phyloP scores from a whole-genome alignment of 2,888 invertebrate species.

The Hydropsyche betteni region DNA sequence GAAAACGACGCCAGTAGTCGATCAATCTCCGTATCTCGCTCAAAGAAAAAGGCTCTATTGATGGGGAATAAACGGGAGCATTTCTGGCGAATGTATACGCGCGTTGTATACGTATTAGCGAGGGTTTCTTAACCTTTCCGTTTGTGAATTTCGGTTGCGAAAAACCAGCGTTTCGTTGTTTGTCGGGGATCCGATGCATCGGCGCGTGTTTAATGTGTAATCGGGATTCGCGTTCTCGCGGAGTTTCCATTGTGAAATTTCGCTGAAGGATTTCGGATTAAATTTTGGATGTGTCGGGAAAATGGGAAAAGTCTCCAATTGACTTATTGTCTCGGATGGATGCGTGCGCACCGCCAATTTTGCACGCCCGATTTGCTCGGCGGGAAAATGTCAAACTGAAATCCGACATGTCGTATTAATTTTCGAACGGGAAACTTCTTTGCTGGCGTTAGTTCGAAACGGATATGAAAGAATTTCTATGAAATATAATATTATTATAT shows the following conservation, averaged over 20 bases:
- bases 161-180: too few species aligned
- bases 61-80: background rate
- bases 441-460: too few species aligned
- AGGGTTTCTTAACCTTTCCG: too few species aligned
- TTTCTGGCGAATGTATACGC: too few species aligned
- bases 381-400: background rate
- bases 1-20: background rate
- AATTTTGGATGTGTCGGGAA: background rate
- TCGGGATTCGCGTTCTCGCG: too few species aligned
- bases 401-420: background rate
- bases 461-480: too few species aligned
- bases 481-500: too few species aligned
- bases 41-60: conserved; percentile 14
- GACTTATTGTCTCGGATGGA: conserved; percentile 5
- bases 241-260: background rate
- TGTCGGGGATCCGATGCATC: too few species aligned
- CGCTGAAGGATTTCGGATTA: background rate
- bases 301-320: background rate
- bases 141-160: too few species aligned
- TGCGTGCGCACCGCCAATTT: conserved; percentile 4
- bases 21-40: conserved; percentile 4
- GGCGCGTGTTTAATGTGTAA: too few species aligned
- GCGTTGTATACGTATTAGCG: too few species aligned
- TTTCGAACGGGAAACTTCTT: too few species aligned
- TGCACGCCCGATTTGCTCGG: background rate